These are phyloP conservation scores for Trichogramma dendrolimi DNA, from an alignment of 2,888 invertebrate species.

Conservation along the genomic window DNA sequence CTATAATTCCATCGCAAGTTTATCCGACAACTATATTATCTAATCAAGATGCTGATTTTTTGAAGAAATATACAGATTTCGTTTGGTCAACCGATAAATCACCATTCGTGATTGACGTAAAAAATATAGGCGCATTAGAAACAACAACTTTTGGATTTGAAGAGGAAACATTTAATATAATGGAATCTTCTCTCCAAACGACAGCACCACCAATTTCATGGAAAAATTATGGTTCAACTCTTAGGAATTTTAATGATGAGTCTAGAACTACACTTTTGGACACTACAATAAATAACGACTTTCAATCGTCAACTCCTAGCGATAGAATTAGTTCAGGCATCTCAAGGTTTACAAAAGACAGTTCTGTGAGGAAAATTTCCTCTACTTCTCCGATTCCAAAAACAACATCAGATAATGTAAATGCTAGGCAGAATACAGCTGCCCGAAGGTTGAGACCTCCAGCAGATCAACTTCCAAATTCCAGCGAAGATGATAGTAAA, in stretches of 20 bases:
- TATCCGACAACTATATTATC: too few relatives aligned
- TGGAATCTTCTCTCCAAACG: constrained; percentile 21
- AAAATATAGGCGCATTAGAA: constrained; percentile 10
- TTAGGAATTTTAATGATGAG: constrained; percentile 7
- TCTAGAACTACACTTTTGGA: constrained; percentile 17
- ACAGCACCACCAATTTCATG: constrained; percentile 19
- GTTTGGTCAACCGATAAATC: neutral
- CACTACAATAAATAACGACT: constrained; percentile 6
- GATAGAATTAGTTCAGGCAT: too few relatives aligned
- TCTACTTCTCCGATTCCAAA: constrained; percentile 25
- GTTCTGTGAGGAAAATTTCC: constrained; percentile 37
- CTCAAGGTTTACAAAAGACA: constrained; percentile 25
- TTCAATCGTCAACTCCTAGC: constrained; percentile 3
- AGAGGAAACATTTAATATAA: constrained; percentile 21
- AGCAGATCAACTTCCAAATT: constrained; percentile 18
- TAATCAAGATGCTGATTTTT: too few relatives aligned
- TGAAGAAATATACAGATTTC: too few relatives aligned
- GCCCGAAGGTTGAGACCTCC: constrained; percentile 40
- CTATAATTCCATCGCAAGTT: too few relatives aligned
- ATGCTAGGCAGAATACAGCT: constrained; percentile 39
- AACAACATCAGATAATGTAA: constrained; percentile 9
- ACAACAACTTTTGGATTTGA: constrained; percentile 10
- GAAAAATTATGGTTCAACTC: constrained; percentile 7
- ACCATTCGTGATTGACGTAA: constrained; percentile 23
- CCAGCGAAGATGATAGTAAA: neutral